Percentiles rank a stretch among this genome's conserved stretches.
phyloP scores from a whole-genome alignment of 2,888 invertebrate species.

The Tachina grossa region DNA sequence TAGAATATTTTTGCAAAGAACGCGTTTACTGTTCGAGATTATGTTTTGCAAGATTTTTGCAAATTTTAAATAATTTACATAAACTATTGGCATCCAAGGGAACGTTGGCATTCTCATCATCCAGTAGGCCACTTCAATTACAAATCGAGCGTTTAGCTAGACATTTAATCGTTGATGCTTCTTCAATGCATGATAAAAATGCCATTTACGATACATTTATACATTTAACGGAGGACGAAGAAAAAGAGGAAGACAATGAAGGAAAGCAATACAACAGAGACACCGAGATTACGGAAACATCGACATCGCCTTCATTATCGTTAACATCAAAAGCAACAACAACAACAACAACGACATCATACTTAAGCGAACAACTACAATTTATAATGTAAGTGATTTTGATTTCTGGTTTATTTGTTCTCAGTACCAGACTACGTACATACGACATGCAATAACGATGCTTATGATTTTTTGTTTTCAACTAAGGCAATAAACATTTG shows the following conservation, averaged over 20 bases:
- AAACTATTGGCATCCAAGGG: slow-evolving; percentile 61
- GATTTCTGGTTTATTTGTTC: slow-evolving; percentile 53
- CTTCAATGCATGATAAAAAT: slow-evolving; percentile 72
- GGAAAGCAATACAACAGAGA: slow-evolving; percentile 51
- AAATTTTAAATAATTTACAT: slow-evolving; percentile 77
- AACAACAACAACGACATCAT: slow-evolving; percentile 63
- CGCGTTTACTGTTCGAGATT: slow-evolving; percentile 55
- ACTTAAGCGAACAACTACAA: slow-evolving; percentile 72
- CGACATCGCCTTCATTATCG: slow-evolving; percentile 42
- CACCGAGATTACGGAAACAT: slow-evolving; percentile 48
- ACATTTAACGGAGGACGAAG: slow-evolving; percentile 67
- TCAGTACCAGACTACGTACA: slow-evolving; percentile 1
- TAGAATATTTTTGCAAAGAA: slow-evolving; percentile 64
- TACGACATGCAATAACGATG: slow-evolving; percentile 9
- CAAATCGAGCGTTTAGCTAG: slow-evolving; percentile 78
- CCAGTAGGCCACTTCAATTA: slow-evolving; percentile 75
- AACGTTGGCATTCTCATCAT: slow-evolving; percentile 40
- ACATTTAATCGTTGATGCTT: slow-evolving; percentile 70
- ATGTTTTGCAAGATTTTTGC: slow-evolving; percentile 74
- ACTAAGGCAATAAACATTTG: slow-evolving; percentile 33
- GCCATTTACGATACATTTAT: slow-evolving; percentile 75
- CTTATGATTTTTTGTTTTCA: slow-evolving; percentile 39
- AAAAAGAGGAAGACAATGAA: slow-evolving; percentile 62
- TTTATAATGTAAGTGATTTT: slow-evolving; percentile 73
- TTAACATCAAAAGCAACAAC: slow-evolving; percentile 13